Conservation (phyloP, 2,113 vertebrate species). For the Cinclus cinclus region DNA sequence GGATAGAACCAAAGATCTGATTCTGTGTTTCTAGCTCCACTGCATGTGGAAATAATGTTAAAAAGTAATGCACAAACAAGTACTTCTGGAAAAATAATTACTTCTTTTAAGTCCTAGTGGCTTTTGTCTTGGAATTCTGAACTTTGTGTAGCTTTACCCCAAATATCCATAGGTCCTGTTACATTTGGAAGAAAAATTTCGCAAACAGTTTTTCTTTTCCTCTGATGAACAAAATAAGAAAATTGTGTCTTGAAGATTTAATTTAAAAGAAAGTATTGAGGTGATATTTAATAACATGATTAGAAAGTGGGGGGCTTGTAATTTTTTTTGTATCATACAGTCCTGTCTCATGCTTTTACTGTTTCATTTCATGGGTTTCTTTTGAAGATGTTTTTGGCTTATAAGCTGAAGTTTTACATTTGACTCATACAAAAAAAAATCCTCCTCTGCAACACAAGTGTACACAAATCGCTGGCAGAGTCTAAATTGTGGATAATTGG, state of each 20-base stretch:
- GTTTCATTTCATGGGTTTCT: constrained; percentile 59
- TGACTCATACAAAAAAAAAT: constrained; percentile 62
- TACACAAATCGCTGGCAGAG: constrained; percentile 70
- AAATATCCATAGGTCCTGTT: background rate
- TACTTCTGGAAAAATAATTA: background rate
- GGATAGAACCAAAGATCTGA: background rate
- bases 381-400: constrained; percentile 72
- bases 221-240: background rate
- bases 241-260: background rate
- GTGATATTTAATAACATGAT: background rate
- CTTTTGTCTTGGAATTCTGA: background rate
- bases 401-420: constrained; percentile 71
- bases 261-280: background rate
- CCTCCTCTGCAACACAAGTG: constrained; percentile 53
- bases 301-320: background rate
- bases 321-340: background rate
- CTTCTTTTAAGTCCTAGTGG: background rate
- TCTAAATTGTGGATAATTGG: constrained; percentile 78
- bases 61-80: background rate
- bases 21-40: background rate
- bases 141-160: background rate
- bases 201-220: background rate
- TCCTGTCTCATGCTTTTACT: constrained; percentile 25
- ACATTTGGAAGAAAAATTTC: constrained; percentile 10
- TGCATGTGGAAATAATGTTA: background rate